These are phyloP conservation scores for Acrocephalus kingi DNA, from an alignment of 2,113 vertebrate species.

Conservation along the genomic window DNA sequence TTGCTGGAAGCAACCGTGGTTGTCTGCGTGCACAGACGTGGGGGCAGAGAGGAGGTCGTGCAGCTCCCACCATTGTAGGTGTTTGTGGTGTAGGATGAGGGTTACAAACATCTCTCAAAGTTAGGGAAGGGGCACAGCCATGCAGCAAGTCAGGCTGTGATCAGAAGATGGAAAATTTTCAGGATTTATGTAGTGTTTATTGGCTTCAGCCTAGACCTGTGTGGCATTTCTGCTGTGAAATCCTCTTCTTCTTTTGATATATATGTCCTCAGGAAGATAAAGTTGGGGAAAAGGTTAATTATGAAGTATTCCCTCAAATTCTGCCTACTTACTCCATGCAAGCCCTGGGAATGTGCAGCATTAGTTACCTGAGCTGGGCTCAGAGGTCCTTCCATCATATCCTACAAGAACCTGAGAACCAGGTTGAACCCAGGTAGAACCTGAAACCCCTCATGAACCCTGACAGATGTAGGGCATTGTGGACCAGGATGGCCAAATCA, in stretches of 20 bases:
- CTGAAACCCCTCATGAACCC: background rate
- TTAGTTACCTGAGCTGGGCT: background rate
- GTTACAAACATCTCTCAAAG: background rate
- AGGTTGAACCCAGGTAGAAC: background rate
- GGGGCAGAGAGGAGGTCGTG: background rate
- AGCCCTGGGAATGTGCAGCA: background rate
- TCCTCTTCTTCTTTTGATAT: background rate
- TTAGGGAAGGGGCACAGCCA: background rate
- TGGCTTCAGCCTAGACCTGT: background rate
- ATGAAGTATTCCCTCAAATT: background rate
- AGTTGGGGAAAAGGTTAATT: background rate
- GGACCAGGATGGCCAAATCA: background rate
- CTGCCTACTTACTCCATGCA: background rate
- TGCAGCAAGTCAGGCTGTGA: background rate
- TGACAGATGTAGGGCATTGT: background rate
- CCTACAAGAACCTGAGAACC: background rate
- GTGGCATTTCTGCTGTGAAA: background rate
- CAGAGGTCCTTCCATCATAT: background rate
- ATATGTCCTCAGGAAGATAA: background rate
- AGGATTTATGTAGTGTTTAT: background rate
- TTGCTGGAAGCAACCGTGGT: rapidly evolving
- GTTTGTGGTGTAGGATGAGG: background rate
- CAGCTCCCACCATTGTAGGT: background rate
- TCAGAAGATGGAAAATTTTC: background rate
- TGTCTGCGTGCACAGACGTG: background rate